Base-by-base conservation (phyloP, 2,888 invertebrate genomes). In the Clostera curtula region DNA sequence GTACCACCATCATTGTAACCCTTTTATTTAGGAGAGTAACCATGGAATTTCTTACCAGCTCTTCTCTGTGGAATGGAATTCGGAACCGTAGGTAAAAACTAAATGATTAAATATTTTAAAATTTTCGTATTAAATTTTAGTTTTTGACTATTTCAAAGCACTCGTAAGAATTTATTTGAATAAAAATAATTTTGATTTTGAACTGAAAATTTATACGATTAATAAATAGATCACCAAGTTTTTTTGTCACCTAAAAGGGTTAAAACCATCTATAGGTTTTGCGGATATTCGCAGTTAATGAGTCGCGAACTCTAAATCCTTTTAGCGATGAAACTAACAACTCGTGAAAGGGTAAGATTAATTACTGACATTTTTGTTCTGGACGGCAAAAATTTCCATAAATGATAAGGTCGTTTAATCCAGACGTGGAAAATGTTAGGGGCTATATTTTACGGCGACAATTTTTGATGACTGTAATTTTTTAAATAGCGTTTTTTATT, bases 321-420 rank as follows among this genome's bases (percentile, higher is more conserved):
- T 59, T 59, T 48, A 53, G 51, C 45, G 40, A 29, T 36, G 49
- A 27, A 42, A 54, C 58, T 66, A 82, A 80, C 76, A 63, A 61
- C 69, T 77, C 79, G 77, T 80, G 79, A 82, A 82, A 80, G 80
- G 80, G 73, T 74, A 73, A 72, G 79, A 80, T 79, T 80, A 74
- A 82, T 82, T 66, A 58, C 70, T 58, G 60, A 29, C 65, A 68
- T 74, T 79, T 77, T 69, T 65, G 64, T 56, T 58, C 36, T 20
- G 26, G 24, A 24, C 23, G 18, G 6, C 19, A 31, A 34, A 48
- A 40, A 40, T 48, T 10, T 29, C 11, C 7, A 7, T 3, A 12
- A 24, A 24, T 37, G 23, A 28, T 35, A 38, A 36, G 10, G 30
- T 30, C 27, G 11, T 24, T 40, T 18, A 27, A 25, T 17, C 8